phyloP scores from a whole-genome alignment of 2,113 vertebrate species.

The Urocolius indicus region DNA sequence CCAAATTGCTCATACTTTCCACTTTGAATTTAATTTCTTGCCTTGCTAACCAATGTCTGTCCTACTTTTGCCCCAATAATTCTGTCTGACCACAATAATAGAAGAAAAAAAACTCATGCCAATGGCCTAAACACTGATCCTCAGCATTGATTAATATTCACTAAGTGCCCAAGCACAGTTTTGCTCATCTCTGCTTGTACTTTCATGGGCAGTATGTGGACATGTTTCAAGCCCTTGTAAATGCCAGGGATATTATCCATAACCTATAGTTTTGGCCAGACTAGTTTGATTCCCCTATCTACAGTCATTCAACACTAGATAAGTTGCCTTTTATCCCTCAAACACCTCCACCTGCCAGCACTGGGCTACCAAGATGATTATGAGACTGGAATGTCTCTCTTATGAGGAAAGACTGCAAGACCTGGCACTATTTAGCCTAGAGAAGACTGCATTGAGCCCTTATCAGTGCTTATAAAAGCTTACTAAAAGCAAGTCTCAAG shows the following conservation, averaged over 20 bases:
- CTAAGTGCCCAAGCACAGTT: not conserved
- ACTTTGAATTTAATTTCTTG: not conserved
- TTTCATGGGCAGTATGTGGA: not conserved
- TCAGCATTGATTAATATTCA: not conserved
- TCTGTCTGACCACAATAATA: not conserved
- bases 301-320: not conserved
- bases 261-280: too few species aligned
- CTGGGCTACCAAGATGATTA: too few species aligned
- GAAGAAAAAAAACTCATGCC: not conserved
- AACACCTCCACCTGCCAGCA: fast-evolving
- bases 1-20: not conserved
- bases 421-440: too few species aligned
- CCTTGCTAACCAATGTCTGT: not conserved
- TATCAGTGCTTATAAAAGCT: too few species aligned
- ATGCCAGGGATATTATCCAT: not conserved
- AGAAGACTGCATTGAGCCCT: too few species aligned
- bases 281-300: not conserved
- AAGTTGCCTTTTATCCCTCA: not conserved
- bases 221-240: not conserved
- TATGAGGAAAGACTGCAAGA: too few species aligned
- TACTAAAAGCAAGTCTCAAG: too few species aligned
- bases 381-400: too few species aligned
- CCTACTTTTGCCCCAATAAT: not conserved
- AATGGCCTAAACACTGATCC: not conserved
- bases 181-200: not conserved